These are phyloP conservation scores for Magallana nippona DNA, from an alignment of 2,888 invertebrate genomes.

Conservation along the genomic window DNA sequence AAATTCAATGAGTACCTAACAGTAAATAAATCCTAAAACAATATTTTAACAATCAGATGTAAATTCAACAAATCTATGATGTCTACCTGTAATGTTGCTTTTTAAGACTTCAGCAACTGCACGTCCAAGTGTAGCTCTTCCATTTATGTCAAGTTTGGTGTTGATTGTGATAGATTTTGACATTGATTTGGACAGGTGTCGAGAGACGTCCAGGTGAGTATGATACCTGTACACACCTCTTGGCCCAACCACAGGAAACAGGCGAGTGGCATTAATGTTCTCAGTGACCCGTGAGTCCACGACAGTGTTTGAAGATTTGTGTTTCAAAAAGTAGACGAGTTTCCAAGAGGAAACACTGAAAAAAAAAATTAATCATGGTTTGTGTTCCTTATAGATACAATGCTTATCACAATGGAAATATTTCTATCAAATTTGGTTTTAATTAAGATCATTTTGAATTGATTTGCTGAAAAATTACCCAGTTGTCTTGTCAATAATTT, in stretches of 20 bases:
- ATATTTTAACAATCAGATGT: background rate
- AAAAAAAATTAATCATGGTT: background rate
- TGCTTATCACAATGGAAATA: too few species aligned
- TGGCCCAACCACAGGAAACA: slow-evolving; percentile 50
- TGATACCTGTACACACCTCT: slow-evolving; percentile 45
- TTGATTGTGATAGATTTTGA: slow-evolving; percentile 53
- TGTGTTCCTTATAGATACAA: too few species aligned
- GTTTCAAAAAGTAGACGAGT: slow-evolving; percentile 57
- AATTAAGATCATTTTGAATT: background rate
- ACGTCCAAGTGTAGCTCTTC: slow-evolving; percentile 46
- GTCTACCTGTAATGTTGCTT: slow-evolving; percentile 48
- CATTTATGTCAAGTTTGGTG: slow-evolving; percentile 54
- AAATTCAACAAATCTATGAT: background rate
- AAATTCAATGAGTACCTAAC: background rate
- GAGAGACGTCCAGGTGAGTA: background rate
- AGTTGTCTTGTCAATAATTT: slow-evolving; percentile 54
- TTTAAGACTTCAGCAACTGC: slow-evolving; percentile 49
- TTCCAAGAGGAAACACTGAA: slow-evolving; percentile 60
- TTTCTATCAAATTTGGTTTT: too few species aligned
- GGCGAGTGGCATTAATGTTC: slow-evolving; percentile 45
- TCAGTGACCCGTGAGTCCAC: slow-evolving; percentile 54
- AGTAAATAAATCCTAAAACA: background rate
- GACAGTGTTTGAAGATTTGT: slow-evolving; percentile 22
- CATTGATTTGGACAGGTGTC: slow-evolving; percentile 50
- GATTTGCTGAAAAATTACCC: slow-evolving; percentile 51